Conservation (phyloP, 2,797 vertebrate genomes). For the Artibeus lituratus region DNA sequence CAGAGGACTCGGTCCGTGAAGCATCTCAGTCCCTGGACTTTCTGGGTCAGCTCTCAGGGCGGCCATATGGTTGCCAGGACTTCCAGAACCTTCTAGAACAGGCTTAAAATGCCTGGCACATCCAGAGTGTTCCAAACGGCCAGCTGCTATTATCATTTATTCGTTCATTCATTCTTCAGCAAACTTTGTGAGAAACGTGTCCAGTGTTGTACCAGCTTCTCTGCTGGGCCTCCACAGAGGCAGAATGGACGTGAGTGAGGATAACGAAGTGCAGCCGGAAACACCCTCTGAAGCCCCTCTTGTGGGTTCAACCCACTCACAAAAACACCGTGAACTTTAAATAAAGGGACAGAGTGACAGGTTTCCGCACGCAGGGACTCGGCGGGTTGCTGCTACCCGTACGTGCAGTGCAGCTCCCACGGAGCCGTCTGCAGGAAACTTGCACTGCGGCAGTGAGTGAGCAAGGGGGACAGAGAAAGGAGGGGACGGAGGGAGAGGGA, state of each 20-base stretch:
- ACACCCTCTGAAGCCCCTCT: not conserved
- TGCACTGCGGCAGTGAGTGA: not conserved
- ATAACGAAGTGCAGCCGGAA: not conserved
- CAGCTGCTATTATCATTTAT: no score
- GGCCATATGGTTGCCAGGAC: not conserved
- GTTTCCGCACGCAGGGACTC: not conserved
- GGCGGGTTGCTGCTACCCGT: fast-evolving
- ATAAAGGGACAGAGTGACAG: no score
- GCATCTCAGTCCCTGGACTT: not conserved
- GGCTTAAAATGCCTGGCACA: no score
- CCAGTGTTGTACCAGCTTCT: not conserved
- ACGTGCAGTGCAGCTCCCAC: no score
- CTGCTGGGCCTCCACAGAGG: not conserved
- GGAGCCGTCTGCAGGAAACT: not conserved
- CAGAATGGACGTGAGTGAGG: not conserved
- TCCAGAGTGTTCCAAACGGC: fast-evolving
- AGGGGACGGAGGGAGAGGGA: not conserved
- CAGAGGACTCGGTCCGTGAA: not conserved
- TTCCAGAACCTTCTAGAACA: not conserved
- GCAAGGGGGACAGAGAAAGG: not conserved
- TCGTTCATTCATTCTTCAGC: not conserved
- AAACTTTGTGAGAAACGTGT: not conserved
- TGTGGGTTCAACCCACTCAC: not conserved
- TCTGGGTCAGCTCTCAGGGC: not conserved
- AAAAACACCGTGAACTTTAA: not conserved